Conservation (phyloP, 2,888 invertebrate species). For the Cheilosia scutellata region DNA sequence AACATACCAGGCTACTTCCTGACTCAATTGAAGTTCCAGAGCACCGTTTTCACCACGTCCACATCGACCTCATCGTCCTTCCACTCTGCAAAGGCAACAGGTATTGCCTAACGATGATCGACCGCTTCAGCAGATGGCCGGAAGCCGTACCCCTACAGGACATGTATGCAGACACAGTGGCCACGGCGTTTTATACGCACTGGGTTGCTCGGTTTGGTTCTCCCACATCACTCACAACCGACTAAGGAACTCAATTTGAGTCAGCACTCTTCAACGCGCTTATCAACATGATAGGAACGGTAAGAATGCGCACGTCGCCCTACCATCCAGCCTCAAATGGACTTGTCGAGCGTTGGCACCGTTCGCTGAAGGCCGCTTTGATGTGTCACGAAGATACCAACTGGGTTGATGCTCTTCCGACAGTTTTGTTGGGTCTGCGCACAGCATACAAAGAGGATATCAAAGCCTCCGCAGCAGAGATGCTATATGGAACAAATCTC, state of each 20-base stretch:
- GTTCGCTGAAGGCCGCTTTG: slow-evolving; percentile 43
- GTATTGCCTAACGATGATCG: slow-evolving; percentile 42
- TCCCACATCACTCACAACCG: slow-evolving; percentile 49
- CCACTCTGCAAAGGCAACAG: slow-evolving; percentile 10
- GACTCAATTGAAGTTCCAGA: slow-evolving; percentile 51
- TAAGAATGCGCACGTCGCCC: slow-evolving; percentile 34
- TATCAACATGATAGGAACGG: slow-evolving; percentile 23
- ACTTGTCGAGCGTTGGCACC: slow-evolving; percentile 57
- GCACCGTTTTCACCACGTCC: slow-evolving; percentile 39
- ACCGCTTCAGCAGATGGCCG: slow-evolving; percentile 26
- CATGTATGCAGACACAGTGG: slow-evolving; percentile 43
- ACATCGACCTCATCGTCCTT: slow-evolving; percentile 40
- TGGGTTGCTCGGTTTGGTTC: slow-evolving; percentile 57
- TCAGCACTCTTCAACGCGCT: slow-evolving; percentile 42
- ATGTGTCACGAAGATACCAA: slow-evolving; percentile 45
- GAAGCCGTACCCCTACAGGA: slow-evolving; percentile 53
- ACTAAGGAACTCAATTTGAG: slow-evolving; percentile 65
- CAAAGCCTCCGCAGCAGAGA: slow-evolving; percentile 34
- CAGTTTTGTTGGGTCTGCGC: slow-evolving; percentile 25
- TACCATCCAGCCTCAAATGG: slow-evolving; percentile 64
- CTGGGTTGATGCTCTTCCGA: slow-evolving; percentile 42
- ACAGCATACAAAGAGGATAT: slow-evolving; percentile 32
- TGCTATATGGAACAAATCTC: slow-evolving; percentile 37
- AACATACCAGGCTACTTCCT: slow-evolving; percentile 76
- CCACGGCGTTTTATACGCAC: slow-evolving; percentile 39